Evolutionary conservation across 2,797 vertebrate species (phyloP), one percentile per base, ranked within the genome.

Genomic region (Graptemys geographica): DNA sequence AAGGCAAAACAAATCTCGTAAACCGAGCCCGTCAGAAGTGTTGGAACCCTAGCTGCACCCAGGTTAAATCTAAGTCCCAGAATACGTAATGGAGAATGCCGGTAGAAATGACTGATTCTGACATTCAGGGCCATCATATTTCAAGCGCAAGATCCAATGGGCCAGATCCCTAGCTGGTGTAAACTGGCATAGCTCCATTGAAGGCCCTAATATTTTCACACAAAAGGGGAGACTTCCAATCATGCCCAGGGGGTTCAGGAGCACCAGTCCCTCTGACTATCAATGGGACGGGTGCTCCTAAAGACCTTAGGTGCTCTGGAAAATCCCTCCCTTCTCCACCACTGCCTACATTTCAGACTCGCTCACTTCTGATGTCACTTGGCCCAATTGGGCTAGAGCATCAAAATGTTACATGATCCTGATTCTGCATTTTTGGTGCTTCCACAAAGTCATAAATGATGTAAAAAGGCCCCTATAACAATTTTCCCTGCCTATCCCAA

Each of bases 41-140:
- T 95, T 92, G 94, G 92, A 93, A 96, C 96, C 15, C 8, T 87
- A 96, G 92, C 95, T 93, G 95, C 78, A 92, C 82, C 89, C 79
- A 97, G 97, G 97, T 97, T 94, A 97, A 97, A 97, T 97, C 90
- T 97, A 96, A 97, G 97, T 96, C 76, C 79, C 82, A 94, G 92
- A 94, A 96, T 92, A 91, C 97, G 51, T 95, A 94, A 94, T 86
- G 96, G 82, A 89, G 94, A 92, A 97, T 93, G 86, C 89, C 94
- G 83, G 53, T 85, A 96, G 92, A 94, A 90, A 92, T 92, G 93
- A 90, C 41, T 74, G 79, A 87, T 57, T 82, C 57, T 9, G 25
- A 87, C 65, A 93, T 90, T 91, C 74, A 90, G 88, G 79, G 41
- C 81, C 88, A 92, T 97, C 21, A 72, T 96, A 94, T 97, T 97